Conservation (phyloP, 1,140 invertebrate genomes). For the Nephila pilipes region DNA sequence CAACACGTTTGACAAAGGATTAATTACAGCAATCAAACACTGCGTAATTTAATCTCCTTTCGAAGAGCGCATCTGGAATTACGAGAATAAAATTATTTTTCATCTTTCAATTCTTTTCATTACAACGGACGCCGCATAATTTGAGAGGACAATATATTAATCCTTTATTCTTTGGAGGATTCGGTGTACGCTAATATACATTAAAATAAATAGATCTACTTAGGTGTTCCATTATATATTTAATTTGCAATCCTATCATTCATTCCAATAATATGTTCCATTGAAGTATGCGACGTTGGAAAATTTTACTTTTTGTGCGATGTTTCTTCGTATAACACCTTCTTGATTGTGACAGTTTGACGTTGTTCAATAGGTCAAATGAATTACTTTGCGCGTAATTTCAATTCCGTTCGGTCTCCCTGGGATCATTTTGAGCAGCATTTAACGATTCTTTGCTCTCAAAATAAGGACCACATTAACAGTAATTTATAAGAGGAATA, state of each 20-base stretch:
- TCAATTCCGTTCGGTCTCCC: not conserved
- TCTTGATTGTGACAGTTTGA: not conserved
- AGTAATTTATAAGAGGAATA: no score
- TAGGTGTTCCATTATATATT: not conserved
- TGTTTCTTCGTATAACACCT: not conserved
- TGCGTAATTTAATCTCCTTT: constrained; percentile 56
- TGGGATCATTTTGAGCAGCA: not conserved
- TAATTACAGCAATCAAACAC: constrained; percentile 68
- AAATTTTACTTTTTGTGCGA: not conserved
- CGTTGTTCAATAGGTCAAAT: not conserved
- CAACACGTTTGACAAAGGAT: constrained; percentile 63
- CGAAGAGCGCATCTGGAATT: not conserved
- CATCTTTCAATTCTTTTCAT: constrained; percentile 30
- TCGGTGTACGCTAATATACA: not conserved
- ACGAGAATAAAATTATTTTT: constrained; percentile 35
- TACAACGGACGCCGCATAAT: not conserved
- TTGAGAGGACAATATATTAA: constrained; percentile 6
- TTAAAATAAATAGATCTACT: constrained; percentile 22
- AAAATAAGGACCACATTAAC: no score
- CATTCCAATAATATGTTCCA: not conserved
- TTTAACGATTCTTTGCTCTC: not conserved
- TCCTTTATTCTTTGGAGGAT: not conserved
- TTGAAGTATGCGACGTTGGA: not conserved
- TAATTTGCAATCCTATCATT: not conserved
- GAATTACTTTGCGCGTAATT: not conserved